These are phyloP conservation scores for Oryzias curvinotus DNA, from an alignment of 2,113 vertebrate species.

Conservation along the genomic window DNA sequence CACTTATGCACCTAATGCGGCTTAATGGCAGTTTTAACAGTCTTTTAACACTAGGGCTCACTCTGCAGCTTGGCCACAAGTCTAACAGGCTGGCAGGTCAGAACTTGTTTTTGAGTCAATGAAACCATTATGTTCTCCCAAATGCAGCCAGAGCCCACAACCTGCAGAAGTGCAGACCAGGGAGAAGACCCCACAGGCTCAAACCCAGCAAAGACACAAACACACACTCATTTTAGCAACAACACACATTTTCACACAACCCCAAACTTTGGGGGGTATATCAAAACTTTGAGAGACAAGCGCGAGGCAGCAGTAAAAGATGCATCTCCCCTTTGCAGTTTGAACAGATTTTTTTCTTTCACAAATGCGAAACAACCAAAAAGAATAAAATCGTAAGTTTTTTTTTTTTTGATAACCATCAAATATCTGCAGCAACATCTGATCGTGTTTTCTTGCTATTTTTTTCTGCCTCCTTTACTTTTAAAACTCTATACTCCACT, in stretches of 20 bases:
- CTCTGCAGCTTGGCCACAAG: conserved; percentile 60
- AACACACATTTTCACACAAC: not conserved
- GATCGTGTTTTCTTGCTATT: too few species aligned
- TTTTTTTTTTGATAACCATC: too few species aligned
- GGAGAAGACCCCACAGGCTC: conserved; percentile 37
- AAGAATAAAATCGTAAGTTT: too few species aligned
- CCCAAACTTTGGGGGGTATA: too few species aligned
- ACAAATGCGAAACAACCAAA: too few species aligned
- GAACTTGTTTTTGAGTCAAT: conserved; percentile 61
- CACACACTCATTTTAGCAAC: not conserved
- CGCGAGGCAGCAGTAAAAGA: too few species aligned
- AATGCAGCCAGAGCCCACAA: conserved; percentile 60
- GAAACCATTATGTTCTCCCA: conserved; percentile 60
- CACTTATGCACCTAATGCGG: conserved; percentile 40
- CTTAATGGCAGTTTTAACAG: conserved; percentile 66
- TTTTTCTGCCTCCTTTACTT: too few species aligned
- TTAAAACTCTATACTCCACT: too few species aligned
- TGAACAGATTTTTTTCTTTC: too few species aligned
- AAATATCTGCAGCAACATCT: too few species aligned
- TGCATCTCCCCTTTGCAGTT: too few species aligned
- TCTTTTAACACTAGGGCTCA: conserved; percentile 54
- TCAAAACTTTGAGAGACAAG: too few species aligned
- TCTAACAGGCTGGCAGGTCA: conserved; percentile 50
- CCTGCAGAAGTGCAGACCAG: conserved; percentile 34
- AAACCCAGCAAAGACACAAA: conserved; percentile 3